Percentiles rank a stretch among this genome's conserved stretches.
These are phyloP conservation scores for Tapirus indicus DNA, from an alignment of 2,797 vertebrate species.

Conservation along the genomic window DNA sequence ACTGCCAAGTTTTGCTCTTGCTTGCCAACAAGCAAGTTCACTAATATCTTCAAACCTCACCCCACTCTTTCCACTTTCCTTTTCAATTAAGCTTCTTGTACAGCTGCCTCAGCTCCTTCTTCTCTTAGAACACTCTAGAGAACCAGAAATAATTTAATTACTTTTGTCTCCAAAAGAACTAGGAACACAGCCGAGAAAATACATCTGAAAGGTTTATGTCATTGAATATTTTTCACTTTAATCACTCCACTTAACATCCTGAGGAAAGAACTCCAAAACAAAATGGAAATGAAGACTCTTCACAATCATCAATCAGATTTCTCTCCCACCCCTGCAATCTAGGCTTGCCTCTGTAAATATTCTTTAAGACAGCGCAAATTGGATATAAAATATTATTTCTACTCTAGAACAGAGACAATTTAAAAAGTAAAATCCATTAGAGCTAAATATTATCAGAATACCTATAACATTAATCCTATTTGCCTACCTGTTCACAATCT, in stretches of 20 bases:
- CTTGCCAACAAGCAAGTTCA: neutral
- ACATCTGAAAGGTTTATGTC: neutral
- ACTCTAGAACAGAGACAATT: neutral
- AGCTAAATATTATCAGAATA: neutral
- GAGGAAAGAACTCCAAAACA: neutral
- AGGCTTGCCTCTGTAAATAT: neutral
- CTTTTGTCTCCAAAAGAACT: neutral
- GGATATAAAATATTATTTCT: neutral
- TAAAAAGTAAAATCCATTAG: neutral
- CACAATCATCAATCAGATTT: fast-evolving
- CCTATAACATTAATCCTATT: no score
- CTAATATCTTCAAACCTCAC: fast-evolving
- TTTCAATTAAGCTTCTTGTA: neutral
- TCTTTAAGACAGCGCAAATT: neutral
- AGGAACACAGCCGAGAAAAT: neutral
- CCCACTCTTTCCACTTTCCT: neutral
- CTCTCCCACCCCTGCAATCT: no score
- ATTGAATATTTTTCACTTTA: neutral
- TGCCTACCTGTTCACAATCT: neutral
- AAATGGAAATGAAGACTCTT: neutral
- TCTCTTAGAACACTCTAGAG: neutral
- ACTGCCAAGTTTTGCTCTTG: fast-evolving
- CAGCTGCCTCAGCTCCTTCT: neutral
- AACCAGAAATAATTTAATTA: neutral
- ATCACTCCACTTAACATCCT: neutral